Base-by-base conservation (phyloP, 1,140 invertebrate species). In the Cydia fagiglandana region DNA sequence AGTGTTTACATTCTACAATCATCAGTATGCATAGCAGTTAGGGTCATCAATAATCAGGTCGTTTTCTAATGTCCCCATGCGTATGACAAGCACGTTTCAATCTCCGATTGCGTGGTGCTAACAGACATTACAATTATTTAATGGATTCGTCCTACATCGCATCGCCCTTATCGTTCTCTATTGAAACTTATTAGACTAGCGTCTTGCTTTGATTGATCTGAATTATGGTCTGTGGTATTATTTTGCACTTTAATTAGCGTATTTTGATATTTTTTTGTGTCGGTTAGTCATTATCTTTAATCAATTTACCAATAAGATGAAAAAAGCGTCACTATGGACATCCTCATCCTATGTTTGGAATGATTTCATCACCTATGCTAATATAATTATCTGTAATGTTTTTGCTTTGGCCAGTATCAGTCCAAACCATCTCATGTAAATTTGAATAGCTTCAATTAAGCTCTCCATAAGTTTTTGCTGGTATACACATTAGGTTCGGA, bases 401-500 rank as follows among this genome's bases (percentile, higher is more conserved):
- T 47, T 47, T 47, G 45, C 45, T 15, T 47, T 15, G 45, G 45
- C 13, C 45, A 47, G 45, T 41, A 70, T 70, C 66, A 38, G 66
- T n/a, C 15, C 38, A 45, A 45, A 15, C n/a, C 66, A 70, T 70
- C 66, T 70, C 28, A 38, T 34, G 15, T 30, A 47, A 15, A 73
- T 73, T 73, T 73, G 47, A 73, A 73, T 73, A 73, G 47, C 56
- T 56, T 73, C 70, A 76, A 76, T 76, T 73, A 74, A 53, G 17
- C 20, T 61, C 45, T 41, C 17, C 47, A 61, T 61, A 74, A 68
- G 76, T 83, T 82, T 82, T 81, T 81, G 77, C 70, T 50, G 5
- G 50, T 75, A 70, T 79, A 80, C 83, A 77, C 64, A 80, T 90
- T 83, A 77, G 85, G 83, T 53, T 28, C 7, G 75, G 77, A 77